phyloP scores from a whole-genome alignment of 2,797 vertebrate species.

The Crypturellus tataupa region DNA sequence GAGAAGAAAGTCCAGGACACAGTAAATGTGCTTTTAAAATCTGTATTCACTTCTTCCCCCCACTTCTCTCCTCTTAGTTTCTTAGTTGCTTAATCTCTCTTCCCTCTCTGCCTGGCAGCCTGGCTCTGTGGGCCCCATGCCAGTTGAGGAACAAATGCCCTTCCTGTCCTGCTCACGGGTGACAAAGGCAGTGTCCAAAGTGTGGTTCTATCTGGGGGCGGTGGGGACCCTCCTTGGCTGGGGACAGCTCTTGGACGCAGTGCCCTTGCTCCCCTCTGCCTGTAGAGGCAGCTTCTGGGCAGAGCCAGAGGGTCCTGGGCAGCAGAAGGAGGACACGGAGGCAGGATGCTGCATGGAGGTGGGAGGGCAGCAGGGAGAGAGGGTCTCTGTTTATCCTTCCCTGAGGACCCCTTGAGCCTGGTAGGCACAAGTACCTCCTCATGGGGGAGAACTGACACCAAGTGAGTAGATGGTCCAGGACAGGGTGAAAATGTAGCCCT shows the following conservation, averaged over 20 bases:
- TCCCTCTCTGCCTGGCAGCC: neutral
- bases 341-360: neutral
- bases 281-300: too few relatives aligned
- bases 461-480: neutral
- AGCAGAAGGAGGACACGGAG: neutral
- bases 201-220: neutral
- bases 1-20: neutral
- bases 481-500: rapidly evolving
- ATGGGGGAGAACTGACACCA: neutral
- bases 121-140: rapidly evolving
- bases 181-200: neutral
- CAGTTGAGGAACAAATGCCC: neutral
- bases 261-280: too few relatives aligned
- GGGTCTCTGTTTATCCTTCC: neutral
- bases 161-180: neutral
- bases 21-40: neutral
- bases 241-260: neutral
- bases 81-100: neutral
- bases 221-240: neutral
- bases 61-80: neutral
- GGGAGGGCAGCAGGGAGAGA: neutral
- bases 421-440: neutral
- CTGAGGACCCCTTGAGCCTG: neutral
- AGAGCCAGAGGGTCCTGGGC: too few relatives aligned
- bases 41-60: too few relatives aligned